phyloP scores from a whole-genome alignment of 2,113 vertebrate species.

The Riparia riparia region DNA sequence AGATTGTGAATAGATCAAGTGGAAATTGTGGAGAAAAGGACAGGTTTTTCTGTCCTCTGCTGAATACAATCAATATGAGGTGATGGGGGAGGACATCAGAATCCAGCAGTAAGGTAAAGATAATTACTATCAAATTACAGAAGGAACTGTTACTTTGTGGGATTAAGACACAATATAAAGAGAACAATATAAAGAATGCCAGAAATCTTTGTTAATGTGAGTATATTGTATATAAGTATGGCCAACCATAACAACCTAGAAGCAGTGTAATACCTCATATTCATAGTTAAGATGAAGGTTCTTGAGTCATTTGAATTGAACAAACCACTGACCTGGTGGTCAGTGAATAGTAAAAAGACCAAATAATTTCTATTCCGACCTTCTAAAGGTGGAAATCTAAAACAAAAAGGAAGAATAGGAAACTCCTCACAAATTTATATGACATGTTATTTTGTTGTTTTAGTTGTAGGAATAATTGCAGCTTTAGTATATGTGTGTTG shows the following conservation, averaged over 20 bases:
- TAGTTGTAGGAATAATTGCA: background rate
- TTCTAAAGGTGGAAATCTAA: background rate
- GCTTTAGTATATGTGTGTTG: background rate
- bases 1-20: background rate
- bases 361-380: background rate
- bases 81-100: background rate
- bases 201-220: background rate
- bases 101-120: background rate
- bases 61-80: fast-evolving
- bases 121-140: background rate
- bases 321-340: background rate
- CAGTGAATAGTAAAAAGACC: background rate
- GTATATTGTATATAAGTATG: background rate
- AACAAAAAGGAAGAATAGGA: background rate
- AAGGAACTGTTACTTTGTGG: background rate
- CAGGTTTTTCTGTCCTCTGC: background rate
- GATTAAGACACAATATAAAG: background rate
- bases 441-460: background rate
- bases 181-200: background rate
- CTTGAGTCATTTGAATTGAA: background rate
- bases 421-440: background rate
- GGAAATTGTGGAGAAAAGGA: background rate
- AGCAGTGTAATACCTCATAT: background rate
- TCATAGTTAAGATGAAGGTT: background rate
- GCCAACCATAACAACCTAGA: background rate